phyloP scores from a whole-genome alignment of 2,113 vertebrate species.

The Spea bombifrons region DNA sequence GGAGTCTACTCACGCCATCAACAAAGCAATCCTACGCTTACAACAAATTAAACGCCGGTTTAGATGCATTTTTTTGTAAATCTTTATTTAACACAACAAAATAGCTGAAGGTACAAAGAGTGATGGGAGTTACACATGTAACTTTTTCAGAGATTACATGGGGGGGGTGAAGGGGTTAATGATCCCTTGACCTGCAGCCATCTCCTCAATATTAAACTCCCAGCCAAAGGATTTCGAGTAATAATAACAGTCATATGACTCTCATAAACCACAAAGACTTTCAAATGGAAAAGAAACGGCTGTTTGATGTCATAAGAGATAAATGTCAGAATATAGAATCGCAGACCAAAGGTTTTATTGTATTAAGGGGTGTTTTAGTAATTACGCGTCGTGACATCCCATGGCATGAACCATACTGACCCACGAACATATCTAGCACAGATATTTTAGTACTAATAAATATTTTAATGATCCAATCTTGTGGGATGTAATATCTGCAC shows the following conservation, averaged over 20 bases:
- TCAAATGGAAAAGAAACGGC: not conserved
- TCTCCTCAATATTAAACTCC: slow-evolving; percentile 9
- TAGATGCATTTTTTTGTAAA: not conserved
- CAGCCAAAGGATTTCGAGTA: not conserved
- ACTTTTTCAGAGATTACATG: not conserved
- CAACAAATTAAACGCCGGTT: not conserved
- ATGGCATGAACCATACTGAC: too few relatives aligned
- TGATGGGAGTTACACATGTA: not conserved
- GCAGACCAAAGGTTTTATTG: too few relatives aligned
- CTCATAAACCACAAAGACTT: not conserved
- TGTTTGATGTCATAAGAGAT: not conserved
- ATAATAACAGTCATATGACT: not conserved
- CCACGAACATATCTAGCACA: too few relatives aligned
- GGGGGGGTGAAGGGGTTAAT: not conserved
- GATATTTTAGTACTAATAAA: too few relatives aligned
- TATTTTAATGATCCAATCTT: too few relatives aligned
- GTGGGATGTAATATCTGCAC: too few relatives aligned
- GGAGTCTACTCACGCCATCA: not conserved
- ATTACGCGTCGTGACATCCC: too few relatives aligned
- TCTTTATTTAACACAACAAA: not conserved
- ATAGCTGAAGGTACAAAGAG: not conserved
- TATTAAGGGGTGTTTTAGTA: too few relatives aligned
- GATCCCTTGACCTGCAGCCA: not conserved
- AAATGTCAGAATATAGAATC: too few relatives aligned
- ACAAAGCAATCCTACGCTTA: not conserved